A percentile compares a stretch with the other conserved stretches of the same genome.
Conservation (phyloP, 2,113 vertebrate species). For the Neogobius melanostomus region DNA sequence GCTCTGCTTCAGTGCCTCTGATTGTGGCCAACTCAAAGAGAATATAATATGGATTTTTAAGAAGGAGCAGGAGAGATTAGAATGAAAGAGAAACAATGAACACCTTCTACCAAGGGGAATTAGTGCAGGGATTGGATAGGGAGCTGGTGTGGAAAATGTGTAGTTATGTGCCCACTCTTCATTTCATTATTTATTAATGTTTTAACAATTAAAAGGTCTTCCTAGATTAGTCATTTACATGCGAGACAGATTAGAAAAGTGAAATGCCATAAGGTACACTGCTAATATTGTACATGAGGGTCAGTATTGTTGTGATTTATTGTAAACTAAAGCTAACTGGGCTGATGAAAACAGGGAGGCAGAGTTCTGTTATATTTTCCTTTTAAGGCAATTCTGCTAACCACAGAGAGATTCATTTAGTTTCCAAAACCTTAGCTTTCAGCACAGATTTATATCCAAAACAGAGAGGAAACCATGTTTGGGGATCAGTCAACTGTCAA, state of each 20-base stretch:
- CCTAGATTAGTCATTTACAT: slow-evolving; percentile 43
- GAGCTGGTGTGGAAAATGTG: slow-evolving; percentile 53
- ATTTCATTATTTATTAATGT: slow-evolving; percentile 40
- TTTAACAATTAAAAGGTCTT: slow-evolving; percentile 53
- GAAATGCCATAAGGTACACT: slow-evolving; percentile 4
- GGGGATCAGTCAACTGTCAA: slow-evolving; percentile 71
- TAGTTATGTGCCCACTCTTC: slow-evolving; percentile 30
- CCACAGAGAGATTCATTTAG: slow-evolving; percentile 14
- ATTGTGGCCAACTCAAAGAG: slow-evolving; percentile 75
- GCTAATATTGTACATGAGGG: background rate
- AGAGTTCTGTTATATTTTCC: background rate
- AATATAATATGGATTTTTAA: slow-evolving; percentile 76
- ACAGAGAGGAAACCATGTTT: slow-evolving; percentile 52
- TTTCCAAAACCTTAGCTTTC: slow-evolving; percentile 20
- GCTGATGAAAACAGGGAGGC: background rate
- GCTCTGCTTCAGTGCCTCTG: slow-evolving; percentile 71
- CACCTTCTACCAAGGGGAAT: slow-evolving; percentile 75
- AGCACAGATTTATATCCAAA: slow-evolving; percentile 66
- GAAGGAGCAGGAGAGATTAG: slow-evolving; percentile 71
- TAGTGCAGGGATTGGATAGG: slow-evolving; percentile 74
- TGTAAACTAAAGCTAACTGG: too few relatives aligned
- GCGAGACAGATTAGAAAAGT: slow-evolving; percentile 11
- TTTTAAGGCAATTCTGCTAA: slow-evolving; percentile 2
- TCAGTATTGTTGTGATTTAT: too few relatives aligned
- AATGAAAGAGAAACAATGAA: slow-evolving; percentile 77